These are phyloP conservation scores for Ladona fulva DNA, from an alignment of 1,140 invertebrate species.

Conservation along the genomic window DNA sequence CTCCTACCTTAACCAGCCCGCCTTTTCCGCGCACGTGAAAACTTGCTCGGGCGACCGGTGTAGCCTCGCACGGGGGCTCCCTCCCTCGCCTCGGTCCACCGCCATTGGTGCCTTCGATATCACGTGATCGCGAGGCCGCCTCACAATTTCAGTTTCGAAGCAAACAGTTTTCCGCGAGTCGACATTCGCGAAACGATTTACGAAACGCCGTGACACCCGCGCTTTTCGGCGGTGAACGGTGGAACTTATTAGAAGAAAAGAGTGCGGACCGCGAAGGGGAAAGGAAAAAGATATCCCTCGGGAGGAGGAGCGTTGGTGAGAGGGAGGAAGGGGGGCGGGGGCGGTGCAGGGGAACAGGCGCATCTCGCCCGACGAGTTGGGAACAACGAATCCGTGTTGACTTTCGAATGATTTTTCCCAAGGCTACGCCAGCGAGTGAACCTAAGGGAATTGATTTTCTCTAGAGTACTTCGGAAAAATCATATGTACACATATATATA, in stretches of 20 bases:
- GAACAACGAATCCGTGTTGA: background rate
- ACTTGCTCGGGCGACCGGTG: constrained; percentile 4
- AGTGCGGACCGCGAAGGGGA: constrained; percentile 26
- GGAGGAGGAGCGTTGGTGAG: constrained; percentile 12
- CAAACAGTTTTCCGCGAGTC: background rate
- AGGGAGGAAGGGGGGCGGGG: constrained; percentile 17
- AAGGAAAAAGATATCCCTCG: constrained; percentile 31
- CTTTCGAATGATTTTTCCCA: constrained; percentile 1
- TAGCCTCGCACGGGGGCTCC: background rate
- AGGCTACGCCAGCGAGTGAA: background rate
- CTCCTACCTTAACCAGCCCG: background rate
- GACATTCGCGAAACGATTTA: constrained; percentile 1
- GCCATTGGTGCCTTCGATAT: background rate
- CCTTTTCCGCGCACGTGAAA: constrained; percentile 6
- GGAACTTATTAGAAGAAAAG: constrained; percentile 20
- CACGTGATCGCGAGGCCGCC: background rate
- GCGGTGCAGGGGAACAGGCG: constrained; percentile 15
- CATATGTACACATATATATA: background rate
- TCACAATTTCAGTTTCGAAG: background rate
- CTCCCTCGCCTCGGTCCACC: background rate
- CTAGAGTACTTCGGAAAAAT: background rate
- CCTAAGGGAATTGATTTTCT: background rate
- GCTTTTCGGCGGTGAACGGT: constrained; percentile 25
- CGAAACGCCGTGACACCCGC: constrained; percentile 16
- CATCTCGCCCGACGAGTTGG: constrained; percentile 6